Base-by-base conservation (phyloP, 2,888 invertebrate genomes). In the Furcula furcula region DNA sequence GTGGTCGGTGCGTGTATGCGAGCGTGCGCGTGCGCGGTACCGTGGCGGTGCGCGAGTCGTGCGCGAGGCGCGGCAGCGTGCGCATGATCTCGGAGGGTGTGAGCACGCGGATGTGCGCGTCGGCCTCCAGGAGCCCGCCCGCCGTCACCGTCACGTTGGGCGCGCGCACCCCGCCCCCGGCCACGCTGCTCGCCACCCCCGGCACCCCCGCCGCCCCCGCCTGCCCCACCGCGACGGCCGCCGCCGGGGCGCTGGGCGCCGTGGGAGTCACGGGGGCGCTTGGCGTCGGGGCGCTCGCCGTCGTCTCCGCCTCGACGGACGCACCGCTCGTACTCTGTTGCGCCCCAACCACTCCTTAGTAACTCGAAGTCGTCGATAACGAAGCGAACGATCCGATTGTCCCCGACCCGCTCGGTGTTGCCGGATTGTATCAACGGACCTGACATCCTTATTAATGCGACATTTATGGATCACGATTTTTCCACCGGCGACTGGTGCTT, bases 31-130 rank as follows among this genome's bases (percentile, higher is more conserved):
- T 62, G 62, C 34, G 54, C 50, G 57, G 28, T 28, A 28, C 28
- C 28, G 28, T 28, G 28, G 16, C 16, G 52, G 58, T 50, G 60
- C 58, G 59, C 55, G 58, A 46, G 91, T 90, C 92, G 91, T 90
- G 92, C 92, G 93, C 93, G 86, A 95, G 92, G 85, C 94, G 94
- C 82, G 95, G 95, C 90, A 95, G 92, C 79, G 95, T 95, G 92
- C 94, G 93, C 95, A 95, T 95, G 86, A 95, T 95, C 92, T 95
- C 95, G 67, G 94, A 94, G 72, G 95, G 95, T 72, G 95, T 95
- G 83, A 95, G 92, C 89, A 95, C 95, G 84, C 95, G 93, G 86
- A 95, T 95, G 90, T 94, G 95, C 88, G 94, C 94, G 90, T 95
- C 95, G 60, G 88, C 86, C 81, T 86, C 83, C 76, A 88, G 85